A percentile compares a stretch with the other conserved stretches of the same genome.
These are phyloP conservation scores for Cryptophagus acutangulus DNA, from an alignment of 2,888 invertebrate species.

Conservation along the genomic window DNA sequence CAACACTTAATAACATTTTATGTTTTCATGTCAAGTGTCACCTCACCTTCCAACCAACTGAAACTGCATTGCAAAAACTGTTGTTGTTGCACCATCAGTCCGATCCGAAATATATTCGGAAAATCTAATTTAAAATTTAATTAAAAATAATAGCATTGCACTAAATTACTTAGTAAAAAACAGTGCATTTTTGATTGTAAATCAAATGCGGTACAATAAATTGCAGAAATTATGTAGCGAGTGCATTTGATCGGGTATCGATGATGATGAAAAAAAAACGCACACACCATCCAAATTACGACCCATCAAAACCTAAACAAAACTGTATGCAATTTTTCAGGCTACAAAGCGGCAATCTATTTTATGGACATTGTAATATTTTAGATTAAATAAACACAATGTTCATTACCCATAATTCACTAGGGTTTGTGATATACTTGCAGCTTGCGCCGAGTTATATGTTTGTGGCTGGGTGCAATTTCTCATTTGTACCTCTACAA, in stretches of 20 bases:
- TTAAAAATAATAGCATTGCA: background rate
- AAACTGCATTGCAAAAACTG: too few species aligned
- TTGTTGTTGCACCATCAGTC: too few species aligned
- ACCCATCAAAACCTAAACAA: constrained; percentile 7
- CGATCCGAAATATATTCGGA: too few species aligned
- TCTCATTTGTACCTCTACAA: constrained; percentile 48
- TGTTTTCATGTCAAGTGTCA: too few species aligned
- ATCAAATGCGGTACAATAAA: constrained; percentile 1
- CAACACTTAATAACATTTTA: too few species aligned
- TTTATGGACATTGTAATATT: constrained; percentile 40
- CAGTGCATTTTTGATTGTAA: constrained; percentile 1
- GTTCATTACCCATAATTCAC: constrained; percentile 47
- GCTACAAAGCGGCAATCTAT: constrained; percentile 29
- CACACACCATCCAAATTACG: too few species aligned
- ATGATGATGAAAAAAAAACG: background rate
- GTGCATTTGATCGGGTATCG: constrained; percentile 1
- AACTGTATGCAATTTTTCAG: constrained; percentile 32
- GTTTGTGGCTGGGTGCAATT: constrained; percentile 43
- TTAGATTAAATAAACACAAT: constrained; percentile 47
- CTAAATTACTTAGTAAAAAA: background rate
- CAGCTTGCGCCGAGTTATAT: constrained; percentile 43
- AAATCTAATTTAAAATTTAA: background rate
- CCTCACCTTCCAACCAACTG: too few species aligned
- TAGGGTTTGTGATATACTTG: constrained; percentile 43
- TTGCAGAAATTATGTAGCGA: background rate